Evolutionary conservation across 2,113 vertebrate species (phyloP), one percentile per base, ranked within the genome.

Genomic region (Heterocephalus glaber): DNA sequence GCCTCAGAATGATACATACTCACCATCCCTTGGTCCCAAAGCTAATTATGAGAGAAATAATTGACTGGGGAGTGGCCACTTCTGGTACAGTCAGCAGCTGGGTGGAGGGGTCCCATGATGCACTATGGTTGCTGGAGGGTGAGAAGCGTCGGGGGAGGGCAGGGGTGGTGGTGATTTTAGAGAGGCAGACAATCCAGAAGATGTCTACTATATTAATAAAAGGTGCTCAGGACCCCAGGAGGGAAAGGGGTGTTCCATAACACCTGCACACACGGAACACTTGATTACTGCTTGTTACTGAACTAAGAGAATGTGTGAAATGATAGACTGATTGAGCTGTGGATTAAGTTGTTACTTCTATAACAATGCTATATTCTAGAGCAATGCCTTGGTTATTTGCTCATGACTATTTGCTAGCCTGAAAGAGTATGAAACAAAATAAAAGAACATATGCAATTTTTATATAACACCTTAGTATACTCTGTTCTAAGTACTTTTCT

Each of bases 391-490:
- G 24, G 7, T 82, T 86, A 65, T 70, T 89, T 93, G 70, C 79
- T 88, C 30, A 44, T 66, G 30, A 91, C 56, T 61, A 6, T 80
- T 49, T 85, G 38, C 20, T 52, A 70, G 9, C 72, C 61, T 95
- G 68, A 92, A 89, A 85, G n/a, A 52, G 33, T 79, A 70, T 44
- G 52, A 89, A 93, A 70, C 33, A 17, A 76, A 70, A 72, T 86
- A 41, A 5, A 84, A 86, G 33, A 80, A 87, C 68, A 70, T 68
- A 49, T 54, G 17, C 6, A 22, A 82, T 44, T 7, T 12, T 61
- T 95, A n/a, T 1, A 63, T 20, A 63, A 56, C 35, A 77, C 2
- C 19, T 70, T 92, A 80, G 56, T 65, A 47, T 61, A 41, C 30
- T n/a, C 16, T 47, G 26, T 74, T 74, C 24, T 85, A 82, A 86